A percentile compares a stretch with the other conserved stretches of the same genome.
Evolutionary conservation across 2,888 invertebrate genomes (phyloP).

Genomic region (Zootermopsis nevadensis): DNA sequence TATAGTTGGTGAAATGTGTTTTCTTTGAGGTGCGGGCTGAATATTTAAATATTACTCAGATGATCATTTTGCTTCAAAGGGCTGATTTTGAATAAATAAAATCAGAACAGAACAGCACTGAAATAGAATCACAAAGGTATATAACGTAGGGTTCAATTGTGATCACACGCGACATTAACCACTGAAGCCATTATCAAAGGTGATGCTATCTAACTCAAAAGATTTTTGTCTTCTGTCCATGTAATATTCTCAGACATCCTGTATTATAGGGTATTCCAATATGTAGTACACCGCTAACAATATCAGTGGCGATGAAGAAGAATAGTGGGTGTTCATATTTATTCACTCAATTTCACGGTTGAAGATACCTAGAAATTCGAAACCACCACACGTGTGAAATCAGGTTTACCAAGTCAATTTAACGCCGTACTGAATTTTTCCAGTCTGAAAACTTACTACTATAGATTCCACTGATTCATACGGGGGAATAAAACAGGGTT

Average conservation of each 20-base stretch:
- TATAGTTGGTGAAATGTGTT: too few relatives aligned
- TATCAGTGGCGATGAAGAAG: neutral
- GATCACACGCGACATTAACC: too few relatives aligned
- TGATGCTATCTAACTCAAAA: too few relatives aligned
- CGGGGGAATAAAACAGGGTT: neutral
- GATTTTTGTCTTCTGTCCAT: too few relatives aligned
- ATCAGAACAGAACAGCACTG: too few relatives aligned
- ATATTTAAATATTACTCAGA: too few relatives aligned
- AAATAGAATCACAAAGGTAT: too few relatives aligned
- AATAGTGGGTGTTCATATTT: slow-evolving; percentile 34
- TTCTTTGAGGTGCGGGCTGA: too few relatives aligned
- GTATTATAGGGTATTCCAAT: neutral
- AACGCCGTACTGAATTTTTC: slow-evolving; percentile 26
- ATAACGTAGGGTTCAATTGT: too few relatives aligned
- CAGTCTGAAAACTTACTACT: slow-evolving; percentile 17
- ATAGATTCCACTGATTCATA: slow-evolving; percentile 15
- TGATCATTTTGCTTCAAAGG: too few relatives aligned
- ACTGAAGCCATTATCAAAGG: too few relatives aligned
- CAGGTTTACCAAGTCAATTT: slow-evolving; percentile 42
- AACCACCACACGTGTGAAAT: slow-evolving; percentile 40
- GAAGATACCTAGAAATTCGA: slow-evolving; percentile 42
- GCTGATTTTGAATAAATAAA: too few relatives aligned
- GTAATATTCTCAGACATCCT: neutral
- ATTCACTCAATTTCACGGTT: slow-evolving; percentile 43
- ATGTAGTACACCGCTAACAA: neutral